These are phyloP conservation scores for Bombylius major DNA, from an alignment of 2,888 invertebrate genomes.

Conservation along the genomic window DNA sequence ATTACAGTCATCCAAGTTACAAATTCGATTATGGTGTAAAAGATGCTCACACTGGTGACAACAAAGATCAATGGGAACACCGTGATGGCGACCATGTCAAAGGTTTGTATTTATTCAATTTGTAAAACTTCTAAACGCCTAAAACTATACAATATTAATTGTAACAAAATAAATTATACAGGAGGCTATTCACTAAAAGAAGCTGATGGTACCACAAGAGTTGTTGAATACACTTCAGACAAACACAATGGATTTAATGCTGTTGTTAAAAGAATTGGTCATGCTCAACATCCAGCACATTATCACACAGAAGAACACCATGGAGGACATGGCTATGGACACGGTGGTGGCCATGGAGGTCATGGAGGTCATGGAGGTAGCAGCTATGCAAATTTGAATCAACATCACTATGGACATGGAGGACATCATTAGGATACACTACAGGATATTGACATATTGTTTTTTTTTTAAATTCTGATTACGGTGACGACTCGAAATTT, in stretches of 20 bases:
- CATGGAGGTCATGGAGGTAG: not conserved
- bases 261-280: slow-evolving; percentile 38
- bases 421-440: not conserved
- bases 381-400: slow-evolving; percentile 7
- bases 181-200: slow-evolving; percentile 38
- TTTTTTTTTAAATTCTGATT: not conserved
- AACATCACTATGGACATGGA: slow-evolving; percentile 3
- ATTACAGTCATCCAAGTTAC: slow-evolving; percentile 36
- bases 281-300: slow-evolving; percentile 27
- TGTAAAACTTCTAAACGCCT: not conserved
- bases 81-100: slow-evolving; percentile 42
- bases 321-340: not conserved
- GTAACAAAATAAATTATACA: slow-evolving; percentile 4
- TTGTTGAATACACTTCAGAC: slow-evolving; percentile 39
- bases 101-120: slow-evolving; percentile 15
- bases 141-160: not conserved
- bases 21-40: slow-evolving; percentile 40
- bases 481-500: too few relatives aligned
- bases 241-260: slow-evolving; percentile 40
- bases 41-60: slow-evolving; percentile 38
- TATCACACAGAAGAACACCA: slow-evolving; percentile 13
- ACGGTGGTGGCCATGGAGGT: not conserved
- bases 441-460: not conserved
- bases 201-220: slow-evolving; percentile 39
- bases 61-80: slow-evolving; percentile 39